Evolutionary conservation across 2,797 vertebrate genomes (phyloP).

Genomic region (Mormyrops boulengeri): DNA sequence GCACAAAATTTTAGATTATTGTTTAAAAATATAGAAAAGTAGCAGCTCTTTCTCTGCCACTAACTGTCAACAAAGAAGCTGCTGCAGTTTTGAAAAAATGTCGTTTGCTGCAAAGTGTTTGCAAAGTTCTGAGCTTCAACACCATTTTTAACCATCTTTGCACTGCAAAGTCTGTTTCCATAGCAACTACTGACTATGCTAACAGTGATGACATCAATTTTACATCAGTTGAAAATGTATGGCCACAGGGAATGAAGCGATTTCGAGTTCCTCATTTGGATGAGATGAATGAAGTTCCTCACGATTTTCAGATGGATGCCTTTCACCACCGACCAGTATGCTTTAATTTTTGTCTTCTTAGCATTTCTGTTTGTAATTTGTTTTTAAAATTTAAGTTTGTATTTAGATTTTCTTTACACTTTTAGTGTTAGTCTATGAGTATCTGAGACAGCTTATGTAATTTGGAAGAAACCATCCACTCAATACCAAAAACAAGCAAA

Average conservation of each 20-base stretch:
- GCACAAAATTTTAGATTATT: background rate
- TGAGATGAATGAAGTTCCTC: background rate
- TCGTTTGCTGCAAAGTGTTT: background rate
- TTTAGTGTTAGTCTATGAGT: background rate
- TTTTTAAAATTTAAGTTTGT: background rate
- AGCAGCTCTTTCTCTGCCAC: background rate
- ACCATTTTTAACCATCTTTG: background rate
- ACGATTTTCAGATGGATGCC: background rate
- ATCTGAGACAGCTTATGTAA: background rate
- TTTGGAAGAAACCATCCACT: background rate
- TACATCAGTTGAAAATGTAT: slow-evolving; percentile 3
- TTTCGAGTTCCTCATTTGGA: background rate
- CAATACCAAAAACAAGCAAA: background rate
- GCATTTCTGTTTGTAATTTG: background rate
- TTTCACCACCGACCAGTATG: background rate
- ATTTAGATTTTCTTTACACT: background rate
- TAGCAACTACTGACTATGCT: background rate
- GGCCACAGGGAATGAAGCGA: background rate
- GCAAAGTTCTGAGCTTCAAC: background rate
- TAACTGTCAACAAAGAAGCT: background rate
- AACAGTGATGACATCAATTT: background rate
- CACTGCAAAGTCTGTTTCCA: background rate
- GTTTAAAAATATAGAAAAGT: background rate
- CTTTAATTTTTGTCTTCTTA: background rate
- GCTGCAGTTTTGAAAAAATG: background rate